A percentile compares a stretch with the other conserved stretches of the same genome.
These are phyloP conservation scores for Byasa hedistus DNA, from an alignment of 2,888 invertebrate species.

Conservation along the genomic window DNA sequence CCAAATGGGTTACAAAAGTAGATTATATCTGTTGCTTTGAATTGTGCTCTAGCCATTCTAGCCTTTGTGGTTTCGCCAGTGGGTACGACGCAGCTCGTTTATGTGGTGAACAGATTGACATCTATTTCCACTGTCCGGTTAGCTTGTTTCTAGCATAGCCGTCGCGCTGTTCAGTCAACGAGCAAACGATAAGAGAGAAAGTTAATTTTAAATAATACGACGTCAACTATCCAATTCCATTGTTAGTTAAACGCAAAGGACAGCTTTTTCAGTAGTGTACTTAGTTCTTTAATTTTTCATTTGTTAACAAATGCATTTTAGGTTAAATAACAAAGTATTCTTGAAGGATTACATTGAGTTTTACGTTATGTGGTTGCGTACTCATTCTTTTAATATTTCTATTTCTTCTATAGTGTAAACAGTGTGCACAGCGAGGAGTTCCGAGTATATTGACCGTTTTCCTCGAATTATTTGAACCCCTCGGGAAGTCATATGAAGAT, in stretches of 20 bases:
- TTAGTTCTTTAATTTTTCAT: no score
- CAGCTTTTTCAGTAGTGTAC: no score
- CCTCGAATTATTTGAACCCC: no score
- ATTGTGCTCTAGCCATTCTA: not conserved
- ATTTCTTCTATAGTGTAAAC: no score
- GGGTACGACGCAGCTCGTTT: not conserved
- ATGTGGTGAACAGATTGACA: not conserved
- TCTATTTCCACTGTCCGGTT: not conserved
- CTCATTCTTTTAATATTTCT: no score
- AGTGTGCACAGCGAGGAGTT: no score
- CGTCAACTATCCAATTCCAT: not conserved
- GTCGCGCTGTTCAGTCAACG: not conserved
- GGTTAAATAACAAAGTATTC: no score
- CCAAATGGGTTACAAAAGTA: not conserved
- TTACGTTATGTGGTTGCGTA: no score
- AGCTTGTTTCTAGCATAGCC: not conserved
- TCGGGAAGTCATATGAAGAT: no score
- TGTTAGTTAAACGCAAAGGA: not conserved
- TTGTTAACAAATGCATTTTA: no score
- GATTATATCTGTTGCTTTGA: slow-evolving; percentile 5
- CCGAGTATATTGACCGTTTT: no score
- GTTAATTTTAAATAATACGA: not conserved
- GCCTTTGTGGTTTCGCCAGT: not conserved
- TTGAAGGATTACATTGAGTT: no score
- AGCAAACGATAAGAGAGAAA: not conserved